Percentiles rank a stretch among this genome's conserved stretches.
Evolutionary conservation across 2,113 vertebrate species (phyloP).

Genomic region (Chrysemys picta): DNA sequence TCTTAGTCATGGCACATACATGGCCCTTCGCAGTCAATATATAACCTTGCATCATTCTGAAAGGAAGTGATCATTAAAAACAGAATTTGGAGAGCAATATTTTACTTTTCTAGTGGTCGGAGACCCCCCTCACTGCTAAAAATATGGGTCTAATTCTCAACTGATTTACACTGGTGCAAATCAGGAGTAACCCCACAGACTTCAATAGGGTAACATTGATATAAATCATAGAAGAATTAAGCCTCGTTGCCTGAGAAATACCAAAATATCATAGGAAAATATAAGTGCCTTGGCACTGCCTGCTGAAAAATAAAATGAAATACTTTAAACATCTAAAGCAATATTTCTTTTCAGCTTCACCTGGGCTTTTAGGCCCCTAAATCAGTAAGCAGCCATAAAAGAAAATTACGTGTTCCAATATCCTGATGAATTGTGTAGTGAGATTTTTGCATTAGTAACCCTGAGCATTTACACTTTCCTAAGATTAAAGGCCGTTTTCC

Average conservation of each 20-base stretch:
- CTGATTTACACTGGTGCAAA: slow-evolving; percentile 56
- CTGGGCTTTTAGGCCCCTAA: slow-evolving; percentile 69
- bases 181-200: slow-evolving; percentile 52
- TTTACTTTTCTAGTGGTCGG: slow-evolving; percentile 66
- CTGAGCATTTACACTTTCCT: slow-evolving; percentile 69
- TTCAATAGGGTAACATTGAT: slow-evolving; percentile 35
- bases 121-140: slow-evolving; percentile 21
- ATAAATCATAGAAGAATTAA: slow-evolving; percentile 49
- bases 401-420: slow-evolving; percentile 70
- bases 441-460: slow-evolving; percentile 76
- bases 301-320: slow-evolving; percentile 38
- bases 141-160: slow-evolving; percentile 45
- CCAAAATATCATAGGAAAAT: slow-evolving; percentile 50
- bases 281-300: slow-evolving; percentile 38
- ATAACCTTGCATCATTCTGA: slow-evolving; percentile 76
- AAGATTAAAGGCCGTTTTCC: slow-evolving; percentile 81
- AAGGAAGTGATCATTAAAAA: slow-evolving; percentile 76
- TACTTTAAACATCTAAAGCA: slow-evolving; percentile 62
- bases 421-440: slow-evolving; percentile 74
- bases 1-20: slow-evolving; percentile 68
- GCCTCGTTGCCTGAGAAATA: slow-evolving; percentile 22
- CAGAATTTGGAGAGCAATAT: slow-evolving; percentile 73
- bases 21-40: slow-evolving; percentile 69
- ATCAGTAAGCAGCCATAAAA: slow-evolving; percentile 62
- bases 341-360: slow-evolving; percentile 70